Conservation (phyloP, 2,888 invertebrate genomes). For the Athalia cordata region DNA sequence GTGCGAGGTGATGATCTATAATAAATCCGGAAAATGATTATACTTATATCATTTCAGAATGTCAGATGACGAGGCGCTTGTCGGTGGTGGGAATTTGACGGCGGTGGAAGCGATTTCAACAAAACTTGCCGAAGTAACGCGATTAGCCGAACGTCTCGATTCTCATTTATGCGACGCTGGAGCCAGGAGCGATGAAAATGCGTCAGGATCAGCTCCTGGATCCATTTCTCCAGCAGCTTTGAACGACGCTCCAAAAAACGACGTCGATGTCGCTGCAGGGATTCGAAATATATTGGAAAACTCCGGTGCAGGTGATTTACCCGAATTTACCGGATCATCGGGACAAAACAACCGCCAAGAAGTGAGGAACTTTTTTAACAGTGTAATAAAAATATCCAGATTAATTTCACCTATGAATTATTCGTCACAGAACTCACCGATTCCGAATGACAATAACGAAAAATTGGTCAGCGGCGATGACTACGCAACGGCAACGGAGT, state of each 20-base stretch:
- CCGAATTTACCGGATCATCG: slow-evolving; percentile 17
- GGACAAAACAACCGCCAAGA: not conserved
- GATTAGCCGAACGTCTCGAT: slow-evolving; percentile 81
- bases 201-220: not conserved
- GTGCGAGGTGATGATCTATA: not conserved
- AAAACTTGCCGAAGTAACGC: slow-evolving; percentile 79
- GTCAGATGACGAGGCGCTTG: slow-evolving; percentile 60
- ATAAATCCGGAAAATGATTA: not conserved
- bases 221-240: slow-evolving; percentile 27
- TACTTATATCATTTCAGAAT: slow-evolving; percentile 58
- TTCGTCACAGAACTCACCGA: not conserved
- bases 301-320: slow-evolving; percentile 53
- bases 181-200: slow-evolving; percentile 58
- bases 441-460: slow-evolving; percentile 62
- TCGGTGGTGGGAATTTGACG: slow-evolving; percentile 74
- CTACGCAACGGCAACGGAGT: slow-evolving; percentile 82
- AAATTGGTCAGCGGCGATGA: slow-evolving; percentile 76
- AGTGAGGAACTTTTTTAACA: not conserved
- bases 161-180: slow-evolving; percentile 71
- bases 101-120: slow-evolving; percentile 82
- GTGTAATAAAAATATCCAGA: not conserved
- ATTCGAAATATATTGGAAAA: slow-evolving; percentile 61
- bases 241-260: slow-evolving; percentile 31
- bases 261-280: slow-evolving; percentile 52
- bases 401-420: not conserved